Conservation (phyloP, 2,797 vertebrate genomes). For the Coranthus polyacanthus region DNA sequence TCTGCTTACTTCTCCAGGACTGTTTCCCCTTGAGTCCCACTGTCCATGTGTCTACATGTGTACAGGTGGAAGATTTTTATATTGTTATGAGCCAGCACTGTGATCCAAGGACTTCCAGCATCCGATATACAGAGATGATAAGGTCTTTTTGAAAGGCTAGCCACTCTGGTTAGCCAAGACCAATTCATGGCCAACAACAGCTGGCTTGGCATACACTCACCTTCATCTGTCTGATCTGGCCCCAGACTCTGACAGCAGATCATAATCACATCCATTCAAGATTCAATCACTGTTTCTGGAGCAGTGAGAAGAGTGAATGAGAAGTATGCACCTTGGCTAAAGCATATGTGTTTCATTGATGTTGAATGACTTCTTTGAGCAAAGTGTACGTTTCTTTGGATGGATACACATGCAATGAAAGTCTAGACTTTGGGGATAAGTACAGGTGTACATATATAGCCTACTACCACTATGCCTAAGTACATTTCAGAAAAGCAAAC, state of each 20-base stretch:
- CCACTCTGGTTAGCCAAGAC: slow-evolving; percentile 65
- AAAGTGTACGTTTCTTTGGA: slow-evolving; percentile 54
- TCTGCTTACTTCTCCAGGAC: slow-evolving; percentile 17
- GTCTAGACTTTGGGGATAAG: slow-evolving; percentile 18
- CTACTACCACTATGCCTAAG: slow-evolving; percentile 27
- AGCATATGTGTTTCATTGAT: slow-evolving; percentile 61
- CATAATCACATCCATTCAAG: slow-evolving; percentile 79
- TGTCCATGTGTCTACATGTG: slow-evolving; percentile 46
- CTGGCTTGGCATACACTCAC: slow-evolving; percentile 73
- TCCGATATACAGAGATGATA: slow-evolving; percentile 74
- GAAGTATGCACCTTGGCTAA: slow-evolving; percentile 51
- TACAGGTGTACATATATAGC: slow-evolving; percentile 10
- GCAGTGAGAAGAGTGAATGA: slow-evolving; percentile 60
- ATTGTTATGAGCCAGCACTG: slow-evolving; percentile 50
- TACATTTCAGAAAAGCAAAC: slow-evolving; percentile 50
- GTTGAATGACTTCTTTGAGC: slow-evolving; percentile 53
- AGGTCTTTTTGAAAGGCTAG: slow-evolving; percentile 70
- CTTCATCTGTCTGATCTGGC: slow-evolving; percentile 77
- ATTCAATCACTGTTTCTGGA: slow-evolving; percentile 75
- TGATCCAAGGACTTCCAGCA: slow-evolving; percentile 66
- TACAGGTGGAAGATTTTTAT: slow-evolving; percentile 68
- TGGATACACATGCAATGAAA: slow-evolving; percentile 28
- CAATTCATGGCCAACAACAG: slow-evolving; percentile 75
- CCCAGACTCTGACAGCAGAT: slow-evolving; percentile 75
- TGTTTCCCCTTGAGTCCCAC: slow-evolving; percentile 30